Base-by-base conservation (phyloP, 2,797 vertebrate species). In the Malacoctenus gilli region DNA sequence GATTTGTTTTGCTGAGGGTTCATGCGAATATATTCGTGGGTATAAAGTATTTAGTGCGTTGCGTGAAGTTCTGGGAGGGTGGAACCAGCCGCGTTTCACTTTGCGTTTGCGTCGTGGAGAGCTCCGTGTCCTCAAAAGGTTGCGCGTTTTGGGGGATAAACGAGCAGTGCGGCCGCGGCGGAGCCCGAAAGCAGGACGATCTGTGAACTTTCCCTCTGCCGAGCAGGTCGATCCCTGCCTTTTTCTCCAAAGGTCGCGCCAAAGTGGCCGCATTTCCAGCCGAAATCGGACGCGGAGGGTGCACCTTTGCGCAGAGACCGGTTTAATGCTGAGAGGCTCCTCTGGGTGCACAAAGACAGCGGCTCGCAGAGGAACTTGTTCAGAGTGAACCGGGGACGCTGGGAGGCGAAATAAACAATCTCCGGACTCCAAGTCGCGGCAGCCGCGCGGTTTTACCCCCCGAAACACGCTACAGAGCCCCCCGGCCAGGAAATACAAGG, bases 331-430 rank as follows among this genome's bases (percentile, higher is more conserved):
- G 84, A 83, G 84, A 85, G 90, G 85, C 87, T 91, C 86, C 90
- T 83, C 89, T 84, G 78, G 32, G 90, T 83, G 84, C 92, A 94
- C 92, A 93, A 94, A 95, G 92, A 88, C 92, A 82, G 92, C 90
- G 80, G 90, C 91, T 92, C 89, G 89, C 88, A 80, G 84, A 88
- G 85, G 71, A 47, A 88, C 91, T 90, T 87, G 89, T 83, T 89
- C 84, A 68, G 84, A 83, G 86, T 77, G 81, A 86, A 51, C 82
- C 80, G 69, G 77, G 68, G 73, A 87, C 88, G 80, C 85, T 83
- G 84, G 85, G 87, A 90, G 87, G 79, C 86, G 86, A 69, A 76
- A 84, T 80, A 76, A 88, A 82, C 85, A 87, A 77, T 62, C 90
- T 84, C 80, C 89, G 67, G 86, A 75, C 65, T 35, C 65, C 36